phyloP scores from a whole-genome alignment of 2,888 invertebrate species.

The Isotomurus palustris region DNA sequence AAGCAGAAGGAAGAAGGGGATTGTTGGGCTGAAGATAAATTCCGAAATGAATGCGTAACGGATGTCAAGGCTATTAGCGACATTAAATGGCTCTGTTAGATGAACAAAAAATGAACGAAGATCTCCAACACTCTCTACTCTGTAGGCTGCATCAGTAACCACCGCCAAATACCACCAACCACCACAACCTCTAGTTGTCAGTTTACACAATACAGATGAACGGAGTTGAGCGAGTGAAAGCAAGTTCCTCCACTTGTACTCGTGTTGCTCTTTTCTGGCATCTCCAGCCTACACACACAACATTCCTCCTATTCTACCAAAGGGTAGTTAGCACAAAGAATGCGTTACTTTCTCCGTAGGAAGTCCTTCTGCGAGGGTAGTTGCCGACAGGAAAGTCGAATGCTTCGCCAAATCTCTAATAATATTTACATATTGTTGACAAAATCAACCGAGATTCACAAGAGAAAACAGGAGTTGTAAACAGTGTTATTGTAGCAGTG shows the following conservation, averaged over 20 bases:
- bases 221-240: constrained; percentile 1
- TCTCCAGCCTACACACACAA: neutral
- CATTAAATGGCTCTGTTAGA: constrained; percentile 17
- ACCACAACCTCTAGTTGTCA: constrained; percentile 11
- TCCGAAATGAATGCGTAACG: constrained; percentile 15
- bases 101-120: constrained; percentile 3
- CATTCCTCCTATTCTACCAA: too few relatives aligned
- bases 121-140: neutral
- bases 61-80: constrained; percentile 17
- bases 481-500: too few relatives aligned
- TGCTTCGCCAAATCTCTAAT: constrained; percentile 8
- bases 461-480: too few relatives aligned
- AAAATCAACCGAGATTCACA: too few relatives aligned
- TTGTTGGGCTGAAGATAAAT: constrained; percentile 7
- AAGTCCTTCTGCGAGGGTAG: too few relatives aligned
- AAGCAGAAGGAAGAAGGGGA: neutral
- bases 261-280: too few relatives aligned
- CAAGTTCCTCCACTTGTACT: too few relatives aligned
- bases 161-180: constrained; percentile 4
- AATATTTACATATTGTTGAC: constrained; percentile 13
- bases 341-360: too few relatives aligned
- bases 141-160: too few relatives aligned
- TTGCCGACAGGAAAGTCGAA: constrained; percentile 10
- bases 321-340: too few relatives aligned
- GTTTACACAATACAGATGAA: neutral